Evolutionary conservation across 2,888 invertebrate species (phyloP).

Genomic region (Chrysolina americana): DNA sequence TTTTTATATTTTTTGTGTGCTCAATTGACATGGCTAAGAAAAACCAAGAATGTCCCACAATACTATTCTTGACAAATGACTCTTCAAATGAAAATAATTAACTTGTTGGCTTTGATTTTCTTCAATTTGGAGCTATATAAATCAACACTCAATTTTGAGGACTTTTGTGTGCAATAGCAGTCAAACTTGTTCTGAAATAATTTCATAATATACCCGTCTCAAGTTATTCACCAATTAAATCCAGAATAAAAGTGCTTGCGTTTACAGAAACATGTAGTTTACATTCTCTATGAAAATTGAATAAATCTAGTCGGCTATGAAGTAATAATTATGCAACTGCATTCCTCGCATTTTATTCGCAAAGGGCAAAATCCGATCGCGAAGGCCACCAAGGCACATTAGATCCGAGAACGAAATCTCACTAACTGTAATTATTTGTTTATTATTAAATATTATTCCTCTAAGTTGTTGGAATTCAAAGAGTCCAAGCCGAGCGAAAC

Average conservation of each 20-base stretch:
- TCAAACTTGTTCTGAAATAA: slow-evolving; percentile 33
- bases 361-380: slow-evolving; percentile 57
- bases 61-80: too few species aligned
- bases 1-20: too few species aligned
- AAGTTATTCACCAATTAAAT: slow-evolving; percentile 41
- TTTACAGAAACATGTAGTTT: slow-evolving; percentile 40
- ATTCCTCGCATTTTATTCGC: slow-evolving; percentile 54
- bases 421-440: slow-evolving; percentile 43
- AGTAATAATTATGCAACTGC: slow-evolving; percentile 57
- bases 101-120: too few species aligned
- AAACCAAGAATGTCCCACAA: not conserved
- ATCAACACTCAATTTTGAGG: not conserved
- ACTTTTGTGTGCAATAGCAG: not conserved
- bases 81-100: too few species aligned
- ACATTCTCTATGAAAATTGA: slow-evolving; percentile 53
- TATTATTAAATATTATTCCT: slow-evolving; percentile 36
- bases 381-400: slow-evolving; percentile 44
- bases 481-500: slow-evolving; percentile 3
- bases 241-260: slow-evolving; percentile 36
- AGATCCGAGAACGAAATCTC: slow-evolving; percentile 38
- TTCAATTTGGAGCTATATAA: too few species aligned
- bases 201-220: slow-evolving; percentile 30
- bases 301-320: slow-evolving; percentile 55
- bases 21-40: not conserved
- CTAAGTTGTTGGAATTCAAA: slow-evolving; percentile 17